phyloP scores from a whole-genome alignment of 2,797 vertebrate species.

The Huso huso region DNA sequence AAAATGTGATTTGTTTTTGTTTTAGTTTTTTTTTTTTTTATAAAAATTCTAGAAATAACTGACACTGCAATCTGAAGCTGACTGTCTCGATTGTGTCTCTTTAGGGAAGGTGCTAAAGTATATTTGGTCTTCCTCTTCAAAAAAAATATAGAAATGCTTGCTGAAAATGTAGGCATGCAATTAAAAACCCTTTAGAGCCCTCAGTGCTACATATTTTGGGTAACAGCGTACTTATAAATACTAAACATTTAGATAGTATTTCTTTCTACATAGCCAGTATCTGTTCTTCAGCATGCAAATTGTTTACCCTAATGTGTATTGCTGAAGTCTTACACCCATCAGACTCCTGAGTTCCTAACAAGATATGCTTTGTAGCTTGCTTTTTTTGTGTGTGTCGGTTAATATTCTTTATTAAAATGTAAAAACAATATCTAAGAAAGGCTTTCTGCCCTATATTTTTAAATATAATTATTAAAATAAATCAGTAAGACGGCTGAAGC shows the following conservation, averaged over 20 bases:
- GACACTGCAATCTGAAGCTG: neutral
- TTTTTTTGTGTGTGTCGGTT: neutral
- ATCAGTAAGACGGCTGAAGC: conserved; percentile 19
- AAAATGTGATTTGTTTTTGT: too few relatives aligned
- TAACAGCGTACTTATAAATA: too few relatives aligned
- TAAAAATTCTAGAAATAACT: neutral
- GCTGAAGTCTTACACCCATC: neutral
- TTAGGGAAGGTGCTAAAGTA: too few relatives aligned
- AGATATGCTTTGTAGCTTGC: too few relatives aligned
- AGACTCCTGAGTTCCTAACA: neutral
- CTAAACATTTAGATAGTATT: too few relatives aligned
- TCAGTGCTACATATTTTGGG: too few relatives aligned
- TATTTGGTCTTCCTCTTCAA: too few relatives aligned
- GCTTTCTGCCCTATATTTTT: conserved; percentile 35
- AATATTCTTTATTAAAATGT: conserved; percentile 4
- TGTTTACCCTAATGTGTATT: neutral
- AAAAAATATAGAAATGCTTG: too few relatives aligned
- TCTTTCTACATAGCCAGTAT: neutral
- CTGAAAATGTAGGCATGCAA: too few relatives aligned
- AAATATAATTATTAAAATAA: conserved; percentile 21
- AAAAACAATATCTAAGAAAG: conserved; percentile 14
- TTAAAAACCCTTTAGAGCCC: too few relatives aligned
- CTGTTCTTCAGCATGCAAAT: neutral
- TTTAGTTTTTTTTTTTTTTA: neutral
- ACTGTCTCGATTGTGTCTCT: too few relatives aligned